phyloP scores from a whole-genome alignment of 2,797 vertebrate species.

The Moxostoma hubbsi region DNA sequence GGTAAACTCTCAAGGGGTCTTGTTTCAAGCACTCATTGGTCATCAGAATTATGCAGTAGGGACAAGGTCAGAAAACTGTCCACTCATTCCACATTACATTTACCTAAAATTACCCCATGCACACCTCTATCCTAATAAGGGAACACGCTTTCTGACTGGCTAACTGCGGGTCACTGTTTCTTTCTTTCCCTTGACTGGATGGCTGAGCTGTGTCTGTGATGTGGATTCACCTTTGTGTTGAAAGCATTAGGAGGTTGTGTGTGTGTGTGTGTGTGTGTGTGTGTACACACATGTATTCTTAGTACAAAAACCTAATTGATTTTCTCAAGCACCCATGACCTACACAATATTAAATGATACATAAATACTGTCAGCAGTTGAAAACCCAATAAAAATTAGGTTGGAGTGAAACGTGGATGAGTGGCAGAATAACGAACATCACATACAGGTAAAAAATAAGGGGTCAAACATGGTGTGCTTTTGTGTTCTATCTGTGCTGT shows the following conservation, averaged over 20 bases:
- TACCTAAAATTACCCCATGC: slow-evolving; percentile 48
- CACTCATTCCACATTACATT: slow-evolving; percentile 20
- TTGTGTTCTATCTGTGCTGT: too few relatives aligned
- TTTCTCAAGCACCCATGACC: not conserved
- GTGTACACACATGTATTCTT: not conserved
- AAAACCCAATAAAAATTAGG: too few relatives aligned
- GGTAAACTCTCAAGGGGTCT: slow-evolving; percentile 13
- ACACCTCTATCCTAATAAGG: slow-evolving; percentile 55
- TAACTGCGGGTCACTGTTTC: slow-evolving; percentile 33
- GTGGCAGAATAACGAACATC: too few relatives aligned
- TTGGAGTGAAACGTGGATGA: too few relatives aligned
- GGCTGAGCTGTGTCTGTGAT: slow-evolving; percentile 34
- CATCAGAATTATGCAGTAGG: slow-evolving; percentile 2
- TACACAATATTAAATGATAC: slow-evolving; percentile 7
- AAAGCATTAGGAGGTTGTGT: not conserved
- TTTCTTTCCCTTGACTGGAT: slow-evolving; percentile 44
- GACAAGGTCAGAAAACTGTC: slow-evolving; percentile 41
- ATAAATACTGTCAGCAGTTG: too few relatives aligned
- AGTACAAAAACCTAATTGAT: not conserved
- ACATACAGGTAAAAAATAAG: too few relatives aligned
- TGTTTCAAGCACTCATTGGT: slow-evolving; percentile 25
- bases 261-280: not conserved
- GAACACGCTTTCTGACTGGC: slow-evolving; percentile 55
- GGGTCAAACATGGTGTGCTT: too few relatives aligned
- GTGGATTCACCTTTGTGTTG: slow-evolving; percentile 21